Base-by-base conservation (phyloP, 2,797 vertebrate species). In the Cercopithecus petaurista region DNA sequence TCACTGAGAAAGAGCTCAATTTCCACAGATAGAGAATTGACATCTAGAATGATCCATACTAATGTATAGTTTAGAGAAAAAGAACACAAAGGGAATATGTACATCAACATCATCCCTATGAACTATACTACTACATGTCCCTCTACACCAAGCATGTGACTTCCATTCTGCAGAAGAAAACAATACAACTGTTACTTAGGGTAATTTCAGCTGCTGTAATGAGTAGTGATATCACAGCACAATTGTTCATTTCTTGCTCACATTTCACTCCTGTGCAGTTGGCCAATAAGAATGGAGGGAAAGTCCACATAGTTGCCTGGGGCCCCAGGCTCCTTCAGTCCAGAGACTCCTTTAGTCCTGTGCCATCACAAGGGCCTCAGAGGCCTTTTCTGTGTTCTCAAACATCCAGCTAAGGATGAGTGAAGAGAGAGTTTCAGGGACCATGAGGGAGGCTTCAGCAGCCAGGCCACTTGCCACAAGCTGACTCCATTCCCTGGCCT, bases 81-180 rank as follows among this genome's bases (percentile, higher is more conserved):
- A 88, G 36, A 88, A 41, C 50, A 76, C 26, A 72, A 79, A 81
- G 52, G 0, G 12, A 83, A 26, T 84, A 52, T 46, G 64, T 33
- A n/a, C 36, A 59, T n/a, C 28, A 61, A 41, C 8, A 52, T n/a
- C 55, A 90, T 61, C 41, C 11, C 11, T 28, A 30, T 90, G 61
- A 93, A 4, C 14, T 79, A 46, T 50, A 80, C 64, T 76, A 52
- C 59, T 73, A 82, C 13, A 46, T 82, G 28, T 41, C 12, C 48
- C 41, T 90, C 39, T 64, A 59, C 13, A 83, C 46, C 2, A 15
- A 96, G 41, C 57, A 41, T 76, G 39, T 84, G 92, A 72, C 43
- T 82, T 90, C 61, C 86, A 52, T 73, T 77, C n/a, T 36, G 88
- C 33, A 83, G 64, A 88, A 64, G 46, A 85, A 85, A 91, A 92